These are phyloP conservation scores for Oxycera nigricornis DNA, from an alignment of 2,888 invertebrate species.

Conservation along the genomic window DNA sequence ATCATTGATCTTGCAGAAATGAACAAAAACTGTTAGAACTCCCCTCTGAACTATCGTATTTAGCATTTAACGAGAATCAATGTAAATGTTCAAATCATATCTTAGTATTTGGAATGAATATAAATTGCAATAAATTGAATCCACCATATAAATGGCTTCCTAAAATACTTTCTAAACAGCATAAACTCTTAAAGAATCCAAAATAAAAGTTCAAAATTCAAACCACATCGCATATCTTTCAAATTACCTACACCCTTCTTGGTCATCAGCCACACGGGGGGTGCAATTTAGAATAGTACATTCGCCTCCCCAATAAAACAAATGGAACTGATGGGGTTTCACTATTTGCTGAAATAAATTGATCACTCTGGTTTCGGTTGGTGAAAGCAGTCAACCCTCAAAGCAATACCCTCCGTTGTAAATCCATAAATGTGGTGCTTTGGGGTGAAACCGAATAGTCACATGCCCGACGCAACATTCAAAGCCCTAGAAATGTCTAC, in stretches of 20 bases:
- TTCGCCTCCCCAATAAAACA: neutral
- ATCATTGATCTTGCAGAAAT: too few species aligned
- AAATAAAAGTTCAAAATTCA: neutral
- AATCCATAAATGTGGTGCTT: neutral
- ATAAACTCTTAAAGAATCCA: neutral
- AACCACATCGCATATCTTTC: neutral
- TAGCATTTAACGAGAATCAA: too few species aligned
- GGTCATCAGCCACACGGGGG: neutral
- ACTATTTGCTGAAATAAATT: conserved; percentile 18
- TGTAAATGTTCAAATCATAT: too few species aligned
- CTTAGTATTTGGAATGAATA: too few species aligned
- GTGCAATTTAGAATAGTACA: neutral
- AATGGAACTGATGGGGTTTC: conserved; percentile 4
- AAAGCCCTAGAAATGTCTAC: conserved; percentile 31
- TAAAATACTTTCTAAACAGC: neutral
- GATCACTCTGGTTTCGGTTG: neutral
- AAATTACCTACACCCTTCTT: neutral
- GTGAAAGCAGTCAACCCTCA: conserved; percentile 6
- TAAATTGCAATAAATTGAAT: too few species aligned
- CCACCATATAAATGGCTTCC: too few species aligned
- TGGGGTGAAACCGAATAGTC: conserved; percentile 24
- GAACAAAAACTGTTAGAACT: too few species aligned
- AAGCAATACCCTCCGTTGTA: neutral
- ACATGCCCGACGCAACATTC: conserved; percentile 2
- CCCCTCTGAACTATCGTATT: too few species aligned